These are phyloP conservation scores for Poecilia picta DNA, from an alignment of 2,797 vertebrate genomes.

Conservation along the genomic window DNA sequence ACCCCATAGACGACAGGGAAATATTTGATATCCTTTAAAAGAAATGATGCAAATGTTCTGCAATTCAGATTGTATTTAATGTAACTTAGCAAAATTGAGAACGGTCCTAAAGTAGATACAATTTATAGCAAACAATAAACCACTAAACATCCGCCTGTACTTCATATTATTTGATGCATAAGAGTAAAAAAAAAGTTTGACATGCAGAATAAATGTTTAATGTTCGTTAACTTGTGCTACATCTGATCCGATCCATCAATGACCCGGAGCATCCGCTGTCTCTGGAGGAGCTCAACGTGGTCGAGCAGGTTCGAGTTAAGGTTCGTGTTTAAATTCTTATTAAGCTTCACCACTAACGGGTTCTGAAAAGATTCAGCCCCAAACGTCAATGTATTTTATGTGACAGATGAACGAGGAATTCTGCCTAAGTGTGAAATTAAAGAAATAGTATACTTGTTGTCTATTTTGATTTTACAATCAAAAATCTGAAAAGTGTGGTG, in stretches of 20 bases:
- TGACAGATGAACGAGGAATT: neutral
- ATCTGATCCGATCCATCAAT: conserved; percentile 93
- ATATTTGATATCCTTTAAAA: conserved; percentile 93
- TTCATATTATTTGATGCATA: neutral
- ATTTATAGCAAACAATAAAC: neutral
- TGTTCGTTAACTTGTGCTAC: conserved; percentile 72
- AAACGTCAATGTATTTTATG: neutral
- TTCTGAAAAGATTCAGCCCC: neutral
- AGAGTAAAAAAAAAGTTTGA: neutral
- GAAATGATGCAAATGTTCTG: fast-evolving
- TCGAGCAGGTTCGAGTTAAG: conserved; percentile 89
- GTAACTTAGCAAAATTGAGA: neutral
- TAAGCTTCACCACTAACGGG: neutral
- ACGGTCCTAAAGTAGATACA: neutral
- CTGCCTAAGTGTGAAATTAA: neutral
- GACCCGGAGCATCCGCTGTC: conserved; percentile 95
- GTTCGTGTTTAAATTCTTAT: conserved; percentile 63
- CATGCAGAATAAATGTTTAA: neutral
- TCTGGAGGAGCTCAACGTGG: conserved; percentile 93
- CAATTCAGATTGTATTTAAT: neutral
- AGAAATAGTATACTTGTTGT: neutral
- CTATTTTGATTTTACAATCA: neutral
- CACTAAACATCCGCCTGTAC: neutral
- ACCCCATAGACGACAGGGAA: conserved; percentile 91
- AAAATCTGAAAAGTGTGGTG: neutral